Conservation (phyloP, 2,888 invertebrate genomes). For the Platycnemis pennipes region DNA sequence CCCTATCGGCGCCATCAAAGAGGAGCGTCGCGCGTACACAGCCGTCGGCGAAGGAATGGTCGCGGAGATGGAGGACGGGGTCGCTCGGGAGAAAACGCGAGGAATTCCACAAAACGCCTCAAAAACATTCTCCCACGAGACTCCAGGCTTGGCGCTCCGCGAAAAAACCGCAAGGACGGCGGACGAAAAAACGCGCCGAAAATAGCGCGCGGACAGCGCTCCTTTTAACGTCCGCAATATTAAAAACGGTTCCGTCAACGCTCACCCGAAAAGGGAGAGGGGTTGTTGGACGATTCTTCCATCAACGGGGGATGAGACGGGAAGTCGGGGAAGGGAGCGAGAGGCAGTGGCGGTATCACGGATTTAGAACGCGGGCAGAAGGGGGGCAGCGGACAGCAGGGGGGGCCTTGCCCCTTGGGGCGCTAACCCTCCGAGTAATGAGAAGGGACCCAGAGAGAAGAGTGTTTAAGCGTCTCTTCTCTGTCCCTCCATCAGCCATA, state of each 20-base stretch:
- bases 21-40: neutral
- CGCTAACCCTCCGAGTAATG: neutral
- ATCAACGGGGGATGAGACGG: neutral
- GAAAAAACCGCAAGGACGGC: neutral
- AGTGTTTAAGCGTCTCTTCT: neutral
- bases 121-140: neutral
- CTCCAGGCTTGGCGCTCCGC: neutral
- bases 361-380: neutral
- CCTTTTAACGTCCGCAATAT: neutral
- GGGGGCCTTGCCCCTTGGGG: neutral
- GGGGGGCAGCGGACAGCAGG: neutral
- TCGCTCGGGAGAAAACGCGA: neutral
- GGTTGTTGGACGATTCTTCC: neutral
- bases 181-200: neutral
- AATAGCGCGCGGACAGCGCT: conserved; percentile 4
- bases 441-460: neutral
- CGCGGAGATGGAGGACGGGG: neutral
- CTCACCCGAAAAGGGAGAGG: neutral
- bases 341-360: neutral
- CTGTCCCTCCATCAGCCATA: neutral
- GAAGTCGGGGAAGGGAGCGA: neutral
- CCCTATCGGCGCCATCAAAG: neutral
- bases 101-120: neutral
- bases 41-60: neutral
- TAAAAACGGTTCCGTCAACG: conserved; percentile 31